phyloP scores from a whole-genome alignment of 2,113 vertebrate species.

The Eira barbara region DNA sequence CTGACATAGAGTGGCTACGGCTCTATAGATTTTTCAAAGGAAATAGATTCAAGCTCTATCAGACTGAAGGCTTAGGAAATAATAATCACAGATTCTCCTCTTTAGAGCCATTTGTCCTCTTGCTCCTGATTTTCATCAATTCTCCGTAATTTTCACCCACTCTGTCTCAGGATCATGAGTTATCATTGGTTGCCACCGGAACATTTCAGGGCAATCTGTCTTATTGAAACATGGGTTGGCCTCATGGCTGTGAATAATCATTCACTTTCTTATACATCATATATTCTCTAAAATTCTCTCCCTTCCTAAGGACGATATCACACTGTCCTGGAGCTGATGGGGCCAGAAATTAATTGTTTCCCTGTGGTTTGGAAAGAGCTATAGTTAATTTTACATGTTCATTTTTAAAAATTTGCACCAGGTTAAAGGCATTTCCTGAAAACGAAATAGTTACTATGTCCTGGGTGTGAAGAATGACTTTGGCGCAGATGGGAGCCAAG shows the following conservation, averaged over 20 bases:
- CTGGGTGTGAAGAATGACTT: slow-evolving; percentile 53
- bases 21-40: slow-evolving; percentile 76
- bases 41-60: slow-evolving; percentile 74
- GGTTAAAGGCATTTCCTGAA: slow-evolving; percentile 64
- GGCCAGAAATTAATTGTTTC: slow-evolving; percentile 82
- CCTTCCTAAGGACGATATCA: slow-evolving; percentile 87
- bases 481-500: not conserved
- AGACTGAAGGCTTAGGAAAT: slow-evolving; percentile 71
- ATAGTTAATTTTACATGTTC: slow-evolving; percentile 54
- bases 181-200: slow-evolving; percentile 96
- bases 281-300: slow-evolving; percentile 89
- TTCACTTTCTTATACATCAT: slow-evolving; percentile 94
- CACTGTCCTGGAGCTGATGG: slow-evolving; percentile 84
- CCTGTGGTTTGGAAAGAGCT: slow-evolving; percentile 31
- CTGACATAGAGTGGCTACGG: slow-evolving; percentile 61
- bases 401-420: not conserved
- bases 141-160: slow-evolving; percentile 89
- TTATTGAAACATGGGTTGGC: slow-evolving; percentile 93
- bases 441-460: slow-evolving; percentile 60
- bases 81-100: slow-evolving; percentile 86
- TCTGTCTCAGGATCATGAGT: slow-evolving; percentile 97
- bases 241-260: slow-evolving; percentile 94
- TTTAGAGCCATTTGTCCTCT: slow-evolving; percentile 91
- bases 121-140: slow-evolving; percentile 95
- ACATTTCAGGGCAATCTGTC: slow-evolving; percentile 94